A percentile compares a stretch with the other conserved stretches of the same genome.
Conservation (phyloP, 2,797 vertebrate genomes). For the Phoxinus dragarum region DNA sequence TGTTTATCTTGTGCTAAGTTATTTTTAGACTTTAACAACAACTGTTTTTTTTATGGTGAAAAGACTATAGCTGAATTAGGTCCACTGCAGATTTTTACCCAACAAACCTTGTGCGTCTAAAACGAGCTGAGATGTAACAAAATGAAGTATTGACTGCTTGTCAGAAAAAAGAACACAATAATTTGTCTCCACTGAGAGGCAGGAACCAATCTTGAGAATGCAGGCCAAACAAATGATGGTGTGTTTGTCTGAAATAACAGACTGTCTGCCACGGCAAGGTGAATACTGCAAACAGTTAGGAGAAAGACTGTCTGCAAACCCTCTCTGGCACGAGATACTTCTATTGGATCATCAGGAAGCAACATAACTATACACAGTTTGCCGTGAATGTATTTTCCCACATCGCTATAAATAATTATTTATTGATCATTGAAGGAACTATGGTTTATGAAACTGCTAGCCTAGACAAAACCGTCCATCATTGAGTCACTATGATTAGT, state of each 20-base stretch:
- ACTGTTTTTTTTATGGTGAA: neutral
- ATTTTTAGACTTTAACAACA: neutral
- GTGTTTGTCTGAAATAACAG: slow-evolving; percentile 19
- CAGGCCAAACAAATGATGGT: slow-evolving; percentile 25
- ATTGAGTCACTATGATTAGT: slow-evolving; percentile 51
- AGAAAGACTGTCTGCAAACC: slow-evolving; percentile 9
- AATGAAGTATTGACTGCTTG: slow-evolving; percentile 69
- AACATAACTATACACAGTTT: neutral
- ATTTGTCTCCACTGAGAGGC: slow-evolving; percentile 58
- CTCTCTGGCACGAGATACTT: neutral
- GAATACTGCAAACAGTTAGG: neutral
- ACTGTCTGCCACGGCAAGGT: neutral
- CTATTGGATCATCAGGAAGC: slow-evolving; percentile 6
- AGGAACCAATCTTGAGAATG: slow-evolving; percentile 63
- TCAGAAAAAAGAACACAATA: slow-evolving; percentile 68
- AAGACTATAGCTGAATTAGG: neutral
- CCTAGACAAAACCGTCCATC: slow-evolving; percentile 33
- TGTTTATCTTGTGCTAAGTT: neutral
- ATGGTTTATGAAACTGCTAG: slow-evolving; percentile 47
- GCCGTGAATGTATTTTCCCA: slow-evolving; percentile 1
- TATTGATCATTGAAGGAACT: slow-evolving; percentile 38
- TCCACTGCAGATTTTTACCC: neutral
- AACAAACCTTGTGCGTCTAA: neutral
- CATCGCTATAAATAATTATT: slow-evolving; percentile 32
- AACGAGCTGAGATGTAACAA: slow-evolving; percentile 54